Evolutionary conservation across 2,113 vertebrate species (phyloP), one percentile per base, ranked within the genome.

Genomic region (Eolophus roseicapilla): DNA sequence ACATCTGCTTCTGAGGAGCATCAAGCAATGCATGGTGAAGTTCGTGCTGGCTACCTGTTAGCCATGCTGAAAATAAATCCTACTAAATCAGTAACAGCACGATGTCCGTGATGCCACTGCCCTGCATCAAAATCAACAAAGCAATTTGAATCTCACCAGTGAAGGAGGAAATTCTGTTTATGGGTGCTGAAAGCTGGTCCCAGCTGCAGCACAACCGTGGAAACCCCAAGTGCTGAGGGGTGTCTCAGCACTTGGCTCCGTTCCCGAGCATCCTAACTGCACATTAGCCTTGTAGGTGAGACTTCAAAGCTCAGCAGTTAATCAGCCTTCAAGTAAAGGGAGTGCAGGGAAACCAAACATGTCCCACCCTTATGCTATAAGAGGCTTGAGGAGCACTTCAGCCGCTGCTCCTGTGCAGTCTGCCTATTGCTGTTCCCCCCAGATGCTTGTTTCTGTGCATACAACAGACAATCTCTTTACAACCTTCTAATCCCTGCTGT

Each of bases 211-310:
- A 28, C 41, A 14, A 1, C 16, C 6, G 28, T 10, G n/a, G 67
- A 47, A 85, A 44, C 19, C 52, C 43, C 1, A 17, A 49, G 29
- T 4, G 11, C 25, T 1, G 35, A 9, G 50, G 63, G 35, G 37
- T 20, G 25, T 9, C 60, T 65, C 3, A 0, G 74, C 60, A 33
- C 69, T 17, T 2, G 0, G 50, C 63, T 82, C 69, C 29, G 5
- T 25, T 69, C 37, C 85, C 86, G 75, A 33, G 39, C 63, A n/a
- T 41, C 44, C 80, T 47, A 47, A 81, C 27, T 1, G 0, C 41
- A 17, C 16, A 1, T 14, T 4, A 67, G 59, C n/a, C 31, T 39
- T 0, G 0, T 1, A 41, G 60, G 41, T 24, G 59, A 74, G 76
- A 17, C 46, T 83, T 74, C 44, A 71, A 52, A 88, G 52, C 20